phyloP scores from a whole-genome alignment of 2,888 invertebrate species.

The Amiota minor region DNA sequence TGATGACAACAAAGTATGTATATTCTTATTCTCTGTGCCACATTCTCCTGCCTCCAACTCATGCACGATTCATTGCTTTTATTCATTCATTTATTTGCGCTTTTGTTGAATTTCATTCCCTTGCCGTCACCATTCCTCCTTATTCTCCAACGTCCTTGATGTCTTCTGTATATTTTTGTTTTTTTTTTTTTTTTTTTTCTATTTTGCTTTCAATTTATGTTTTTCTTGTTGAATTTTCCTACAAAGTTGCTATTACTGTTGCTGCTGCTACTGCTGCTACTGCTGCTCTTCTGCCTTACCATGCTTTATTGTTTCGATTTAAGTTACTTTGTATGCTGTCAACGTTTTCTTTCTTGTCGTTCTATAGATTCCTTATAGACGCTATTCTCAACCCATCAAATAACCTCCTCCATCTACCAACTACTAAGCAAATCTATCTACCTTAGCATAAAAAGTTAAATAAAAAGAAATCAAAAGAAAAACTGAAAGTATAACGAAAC shows the following conservation, averaged over 20 bases:
- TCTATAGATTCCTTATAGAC: conserved; percentile 17
- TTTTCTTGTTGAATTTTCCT: conserved; percentile 41
- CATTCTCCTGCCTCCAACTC: conserved; percentile 18
- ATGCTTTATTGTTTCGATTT: conserved; percentile 71
- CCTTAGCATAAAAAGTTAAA: conserved; percentile 14
- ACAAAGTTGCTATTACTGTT: conserved; percentile 42
- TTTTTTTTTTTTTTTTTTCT: conserved; percentile 41
- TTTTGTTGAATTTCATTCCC: conserved; percentile 50
- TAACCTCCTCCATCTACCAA: conserved; percentile 3
- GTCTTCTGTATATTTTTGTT: conserved; percentile 51
- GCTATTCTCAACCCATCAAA: conserved; percentile 18
- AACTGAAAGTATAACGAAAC: conserved; percentile 15
- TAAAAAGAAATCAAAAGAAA: conserved; percentile 9
- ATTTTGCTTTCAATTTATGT: conserved; percentile 26
- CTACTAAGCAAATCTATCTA: background rate
- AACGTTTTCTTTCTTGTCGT: conserved; percentile 59
- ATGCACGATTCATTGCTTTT: conserved; percentile 51
- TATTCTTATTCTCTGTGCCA: background rate
- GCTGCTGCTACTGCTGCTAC: conserved; percentile 46
- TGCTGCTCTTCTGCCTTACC: conserved; percentile 54
- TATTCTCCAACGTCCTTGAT: conserved; percentile 33
- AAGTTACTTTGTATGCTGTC: conserved; percentile 73
- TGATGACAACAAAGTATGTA: too few relatives aligned
- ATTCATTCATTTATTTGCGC: conserved; percentile 68
- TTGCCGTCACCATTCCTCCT: conserved; percentile 28